A percentile compares a stretch with the other conserved stretches of the same genome.
phyloP scores from a whole-genome alignment of 1,140 invertebrate species.

The Odontomachus brunneus region DNA sequence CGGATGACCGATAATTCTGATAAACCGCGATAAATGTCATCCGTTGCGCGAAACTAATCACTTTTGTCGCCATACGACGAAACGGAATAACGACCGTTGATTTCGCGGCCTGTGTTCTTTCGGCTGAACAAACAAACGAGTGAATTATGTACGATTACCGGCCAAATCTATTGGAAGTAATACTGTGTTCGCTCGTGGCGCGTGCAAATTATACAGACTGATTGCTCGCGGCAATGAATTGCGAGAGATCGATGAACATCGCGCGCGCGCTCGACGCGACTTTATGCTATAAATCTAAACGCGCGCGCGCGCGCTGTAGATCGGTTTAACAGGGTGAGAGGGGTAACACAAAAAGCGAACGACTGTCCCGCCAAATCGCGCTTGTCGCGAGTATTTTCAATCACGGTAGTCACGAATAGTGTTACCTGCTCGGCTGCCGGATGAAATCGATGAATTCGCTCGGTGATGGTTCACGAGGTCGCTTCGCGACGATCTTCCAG shows the following conservation, averaged over 20 bases:
- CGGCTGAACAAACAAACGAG: conserved; percentile 38
- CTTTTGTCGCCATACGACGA: conserved; percentile 27
- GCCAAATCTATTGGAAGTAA: conserved; percentile 48
- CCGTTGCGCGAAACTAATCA: conserved; percentile 36
- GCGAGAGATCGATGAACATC: conserved; percentile 54
- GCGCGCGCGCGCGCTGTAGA: conserved; percentile 8
- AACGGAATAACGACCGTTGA: conserved; percentile 61
- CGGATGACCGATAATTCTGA: conserved; percentile 47
- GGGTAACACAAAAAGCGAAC: conserved; percentile 19
- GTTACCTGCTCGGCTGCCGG: too few species aligned
- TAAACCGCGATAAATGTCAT: conserved; percentile 52
- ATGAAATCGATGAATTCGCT: too few species aligned
- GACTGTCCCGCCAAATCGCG: too few species aligned
- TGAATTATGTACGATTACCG: conserved; percentile 64
- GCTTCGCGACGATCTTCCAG: too few species aligned
- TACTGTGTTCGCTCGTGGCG: conserved; percentile 56
- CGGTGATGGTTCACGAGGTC: too few species aligned
- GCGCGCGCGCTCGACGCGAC: conserved; percentile 32
- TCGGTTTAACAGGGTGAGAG: not conserved
- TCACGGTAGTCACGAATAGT: too few species aligned
- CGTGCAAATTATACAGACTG: conserved; percentile 60
- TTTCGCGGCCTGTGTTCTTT: conserved; percentile 49
- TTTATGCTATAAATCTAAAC: conserved; percentile 49
- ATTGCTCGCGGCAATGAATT: conserved; percentile 48
- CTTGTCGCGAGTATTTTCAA: too few species aligned